phyloP scores from a whole-genome alignment of 2,797 vertebrate species.

The Glossophaga mutica region DNA sequence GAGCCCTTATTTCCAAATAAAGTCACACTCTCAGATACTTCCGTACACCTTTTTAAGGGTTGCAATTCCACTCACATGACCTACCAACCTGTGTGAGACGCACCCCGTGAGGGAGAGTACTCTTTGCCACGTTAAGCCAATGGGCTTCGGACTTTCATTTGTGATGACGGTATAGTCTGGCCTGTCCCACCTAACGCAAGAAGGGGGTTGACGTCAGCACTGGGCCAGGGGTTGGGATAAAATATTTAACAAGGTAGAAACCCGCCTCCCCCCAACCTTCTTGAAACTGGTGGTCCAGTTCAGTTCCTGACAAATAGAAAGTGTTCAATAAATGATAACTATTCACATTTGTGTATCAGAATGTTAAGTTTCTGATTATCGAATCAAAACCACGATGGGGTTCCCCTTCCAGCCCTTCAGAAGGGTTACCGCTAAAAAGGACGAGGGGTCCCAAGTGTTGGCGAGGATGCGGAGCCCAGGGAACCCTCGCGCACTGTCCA shows the following conservation, averaged over 20 bases:
- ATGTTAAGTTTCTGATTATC: neutral
- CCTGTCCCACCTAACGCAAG: fast-evolving
- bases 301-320: neutral
- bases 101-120: neutral
- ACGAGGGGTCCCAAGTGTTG: fast-evolving
- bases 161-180: neutral
- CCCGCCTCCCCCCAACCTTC: neutral
- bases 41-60: neutral
- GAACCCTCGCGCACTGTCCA: fast-evolving
- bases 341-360: neutral
- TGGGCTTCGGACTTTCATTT: neutral
- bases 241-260: neutral
- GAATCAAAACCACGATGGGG: neutral
- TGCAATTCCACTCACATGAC: neutral
- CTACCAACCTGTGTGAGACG: neutral
- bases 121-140: neutral
- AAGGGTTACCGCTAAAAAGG: neutral
- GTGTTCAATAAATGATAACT: no score
- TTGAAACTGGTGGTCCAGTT: neutral
- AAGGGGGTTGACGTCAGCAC: neutral
- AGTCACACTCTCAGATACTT: neutral
- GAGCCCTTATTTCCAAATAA: neutral
- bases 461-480: neutral
- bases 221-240: fast-evolving
- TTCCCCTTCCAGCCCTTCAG: neutral